Evolutionary conservation across 1,140 invertebrate genomes (phyloP).

Genomic region (Scaptomyza graminum): DNA sequence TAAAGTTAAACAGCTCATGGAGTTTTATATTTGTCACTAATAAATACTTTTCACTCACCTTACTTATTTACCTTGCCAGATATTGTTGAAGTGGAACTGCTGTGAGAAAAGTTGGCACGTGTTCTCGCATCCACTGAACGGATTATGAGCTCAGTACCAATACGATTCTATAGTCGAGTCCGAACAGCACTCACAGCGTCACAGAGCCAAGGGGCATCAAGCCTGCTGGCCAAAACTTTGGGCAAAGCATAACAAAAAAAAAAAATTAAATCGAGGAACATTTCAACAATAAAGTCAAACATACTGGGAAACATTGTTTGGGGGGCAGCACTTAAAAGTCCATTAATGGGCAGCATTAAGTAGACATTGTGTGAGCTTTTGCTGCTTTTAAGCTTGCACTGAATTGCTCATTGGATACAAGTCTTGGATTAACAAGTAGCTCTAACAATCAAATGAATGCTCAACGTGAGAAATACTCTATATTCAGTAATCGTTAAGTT

Average conservation of each 20-base stretch:
- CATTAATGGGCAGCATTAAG: slow-evolving; percentile 77
- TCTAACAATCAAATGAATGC: too few species aligned
- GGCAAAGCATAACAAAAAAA: slow-evolving; percentile 20
- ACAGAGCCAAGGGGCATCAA: slow-evolving; percentile 19
- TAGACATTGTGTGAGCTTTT: slow-evolving; percentile 72
- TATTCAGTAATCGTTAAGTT: too few species aligned
- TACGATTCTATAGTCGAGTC: neutral
- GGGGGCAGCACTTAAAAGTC: slow-evolving; percentile 74
- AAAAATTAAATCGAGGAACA: slow-evolving; percentile 44
- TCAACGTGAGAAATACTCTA: too few species aligned
- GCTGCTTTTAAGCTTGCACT: slow-evolving; percentile 59
- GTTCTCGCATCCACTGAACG: slow-evolving; percentile 58
- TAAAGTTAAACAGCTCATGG: slow-evolving; percentile 18
- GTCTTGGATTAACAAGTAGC: too few species aligned
- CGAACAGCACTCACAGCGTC: neutral
- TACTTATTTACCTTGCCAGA: slow-evolving; percentile 26
- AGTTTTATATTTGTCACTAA: slow-evolving; percentile 25
- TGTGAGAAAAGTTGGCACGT: slow-evolving; percentile 60
- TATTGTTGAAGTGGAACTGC: slow-evolving; percentile 21
- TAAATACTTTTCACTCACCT: slow-evolving; percentile 40
- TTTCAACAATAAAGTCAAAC: slow-evolving; percentile 71
- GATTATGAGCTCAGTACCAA: slow-evolving; percentile 62
- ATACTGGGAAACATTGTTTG: slow-evolving; percentile 66
- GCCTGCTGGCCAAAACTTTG: slow-evolving; percentile 10
- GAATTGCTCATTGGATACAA: slow-evolving; percentile 9